Percentiles rank a stretch among this genome's conserved stretches.
Conservation (phyloP, 2,113 vertebrate species). For the Mustela nigripes region DNA sequence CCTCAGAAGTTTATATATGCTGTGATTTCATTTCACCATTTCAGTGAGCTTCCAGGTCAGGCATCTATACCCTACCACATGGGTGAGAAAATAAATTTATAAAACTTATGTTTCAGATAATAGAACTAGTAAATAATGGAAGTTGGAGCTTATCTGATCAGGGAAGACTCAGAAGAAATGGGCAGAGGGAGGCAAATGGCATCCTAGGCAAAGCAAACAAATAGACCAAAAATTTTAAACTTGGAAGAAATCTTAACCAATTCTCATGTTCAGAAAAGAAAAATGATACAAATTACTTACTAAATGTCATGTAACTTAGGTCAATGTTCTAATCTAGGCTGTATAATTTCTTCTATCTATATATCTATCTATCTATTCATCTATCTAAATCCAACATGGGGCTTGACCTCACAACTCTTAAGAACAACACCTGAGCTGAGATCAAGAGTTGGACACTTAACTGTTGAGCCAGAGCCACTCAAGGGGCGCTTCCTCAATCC, state of each 20-base stretch:
- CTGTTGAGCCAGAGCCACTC: background rate
- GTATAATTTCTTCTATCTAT: background rate
- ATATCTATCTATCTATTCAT: background rate
- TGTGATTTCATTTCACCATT: background rate
- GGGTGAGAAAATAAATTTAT: background rate
- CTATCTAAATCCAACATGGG: background rate
- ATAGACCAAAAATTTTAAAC: background rate
- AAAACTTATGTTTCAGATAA: background rate
- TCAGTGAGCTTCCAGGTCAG: background rate
- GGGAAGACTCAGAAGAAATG: background rate
- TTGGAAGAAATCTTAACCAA: background rate
- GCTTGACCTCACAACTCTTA: background rate
- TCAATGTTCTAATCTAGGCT: background rate
- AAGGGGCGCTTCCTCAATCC: background rate
- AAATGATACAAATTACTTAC: background rate
- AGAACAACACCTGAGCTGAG: background rate
- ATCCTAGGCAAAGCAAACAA: background rate
- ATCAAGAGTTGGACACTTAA: background rate
- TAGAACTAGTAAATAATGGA: background rate
- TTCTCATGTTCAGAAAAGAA: background rate
- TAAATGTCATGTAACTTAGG: background rate
- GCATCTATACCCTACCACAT: background rate
- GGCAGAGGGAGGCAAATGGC: background rate
- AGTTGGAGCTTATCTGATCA: background rate
- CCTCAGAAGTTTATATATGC: background rate